These are phyloP conservation scores for Oceanodroma tethys DNA, from an alignment of 2,113 vertebrate genomes.

Conservation along the genomic window DNA sequence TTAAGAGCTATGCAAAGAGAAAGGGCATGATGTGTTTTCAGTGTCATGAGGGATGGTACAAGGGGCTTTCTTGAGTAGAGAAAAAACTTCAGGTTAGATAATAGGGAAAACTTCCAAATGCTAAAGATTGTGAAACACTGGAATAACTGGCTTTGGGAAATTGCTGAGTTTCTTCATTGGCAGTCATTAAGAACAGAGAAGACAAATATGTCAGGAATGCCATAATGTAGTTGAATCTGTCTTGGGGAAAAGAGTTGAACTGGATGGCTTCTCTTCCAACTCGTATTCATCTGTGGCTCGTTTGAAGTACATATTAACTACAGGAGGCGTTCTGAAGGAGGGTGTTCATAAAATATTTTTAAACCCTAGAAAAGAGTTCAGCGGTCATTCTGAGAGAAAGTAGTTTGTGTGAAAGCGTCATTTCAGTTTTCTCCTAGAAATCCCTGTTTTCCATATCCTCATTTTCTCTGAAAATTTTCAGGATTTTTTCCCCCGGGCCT, in stretches of 20 bases:
- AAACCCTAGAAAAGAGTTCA: not conserved
- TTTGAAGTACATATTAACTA: not conserved
- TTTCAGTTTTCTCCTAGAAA: not conserved
- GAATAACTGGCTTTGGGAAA: not conserved
- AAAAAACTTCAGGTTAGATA: not conserved
- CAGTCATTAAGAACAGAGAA: not conserved
- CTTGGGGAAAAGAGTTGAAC: not conserved
- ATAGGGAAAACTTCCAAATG: not conserved
- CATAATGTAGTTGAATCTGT: not conserved
- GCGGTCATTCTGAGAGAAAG: not conserved
- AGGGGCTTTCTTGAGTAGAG: not conserved
- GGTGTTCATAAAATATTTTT: not conserved
- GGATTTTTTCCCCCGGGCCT: not conserved
- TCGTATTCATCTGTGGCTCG: not conserved
- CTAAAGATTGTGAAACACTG: not conserved
- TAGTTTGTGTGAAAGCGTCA: not conserved
- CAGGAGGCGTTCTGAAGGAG: not conserved
- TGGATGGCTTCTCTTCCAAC: not conserved
- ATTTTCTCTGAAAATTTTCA: not conserved
- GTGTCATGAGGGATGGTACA: not conserved
- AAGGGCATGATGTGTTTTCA: not conserved
- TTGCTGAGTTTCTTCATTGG: not conserved
- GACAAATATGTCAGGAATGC: conserved; percentile 26
- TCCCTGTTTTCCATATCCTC: not conserved
- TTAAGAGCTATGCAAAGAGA: not conserved